Conservation (phyloP, 2,797 vertebrate genomes). For the Mionectes olivaceus region DNA sequence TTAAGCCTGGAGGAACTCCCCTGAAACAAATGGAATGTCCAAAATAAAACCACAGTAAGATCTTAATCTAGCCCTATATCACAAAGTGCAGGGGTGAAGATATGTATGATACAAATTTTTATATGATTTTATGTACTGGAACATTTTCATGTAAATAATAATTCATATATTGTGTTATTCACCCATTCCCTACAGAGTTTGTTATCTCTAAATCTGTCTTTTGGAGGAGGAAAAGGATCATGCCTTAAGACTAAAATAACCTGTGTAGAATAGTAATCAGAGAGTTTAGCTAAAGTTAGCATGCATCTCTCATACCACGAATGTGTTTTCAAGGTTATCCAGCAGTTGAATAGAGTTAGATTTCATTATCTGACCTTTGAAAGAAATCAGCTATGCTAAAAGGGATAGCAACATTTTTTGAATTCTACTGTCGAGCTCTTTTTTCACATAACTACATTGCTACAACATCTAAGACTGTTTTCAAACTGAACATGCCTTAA, state of each 20-base stretch:
- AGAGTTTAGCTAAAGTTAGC: constrained; percentile 17
- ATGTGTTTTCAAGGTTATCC: constrained; percentile 57
- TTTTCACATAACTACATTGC: not conserved
- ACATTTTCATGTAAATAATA: not conserved
- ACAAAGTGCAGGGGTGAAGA: not conserved
- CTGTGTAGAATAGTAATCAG: constrained; percentile 18
- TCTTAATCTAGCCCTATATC: not conserved
- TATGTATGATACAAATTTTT: not conserved
- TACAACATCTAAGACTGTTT: constrained; percentile 28
- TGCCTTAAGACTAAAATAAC: not conserved
- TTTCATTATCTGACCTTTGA: constrained; percentile 9
- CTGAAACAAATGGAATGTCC: not conserved
- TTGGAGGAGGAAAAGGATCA: not conserved
- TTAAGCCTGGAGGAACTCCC: not conserved
- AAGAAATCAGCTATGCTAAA: constrained; percentile 12
- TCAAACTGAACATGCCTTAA: constrained; percentile 2
- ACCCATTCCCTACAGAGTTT: not conserved
- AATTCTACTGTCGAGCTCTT: not conserved
- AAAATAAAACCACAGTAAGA: not conserved
- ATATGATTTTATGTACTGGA: not conserved
- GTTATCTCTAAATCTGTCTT: not conserved
- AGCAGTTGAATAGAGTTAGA: constrained; percentile 1
- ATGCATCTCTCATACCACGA: not conserved
- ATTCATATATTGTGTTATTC: not conserved
- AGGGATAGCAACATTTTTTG: not conserved